Percentiles rank a stretch among this genome's conserved stretches.
Conservation (phyloP, 2,888 invertebrate species). For the Tineola bisselliella region DNA sequence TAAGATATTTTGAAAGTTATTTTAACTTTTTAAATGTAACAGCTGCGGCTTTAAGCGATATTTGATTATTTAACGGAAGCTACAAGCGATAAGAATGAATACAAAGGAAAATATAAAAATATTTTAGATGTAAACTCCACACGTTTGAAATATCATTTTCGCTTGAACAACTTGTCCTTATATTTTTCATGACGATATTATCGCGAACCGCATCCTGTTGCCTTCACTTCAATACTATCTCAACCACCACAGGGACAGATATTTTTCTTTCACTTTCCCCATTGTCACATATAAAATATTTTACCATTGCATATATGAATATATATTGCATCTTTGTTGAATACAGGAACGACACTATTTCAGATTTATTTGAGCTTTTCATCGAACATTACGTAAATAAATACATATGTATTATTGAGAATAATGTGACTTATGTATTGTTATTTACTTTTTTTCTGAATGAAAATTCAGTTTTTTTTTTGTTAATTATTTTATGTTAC, state of each 20-base stretch:
- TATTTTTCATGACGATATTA: background rate
- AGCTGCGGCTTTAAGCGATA: background rate
- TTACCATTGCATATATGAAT: background rate
- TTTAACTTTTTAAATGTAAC: background rate
- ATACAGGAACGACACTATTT: background rate
- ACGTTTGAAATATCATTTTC: background rate
- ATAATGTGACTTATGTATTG: too few species aligned
- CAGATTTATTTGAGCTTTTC: too few species aligned
- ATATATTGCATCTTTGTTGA: background rate
- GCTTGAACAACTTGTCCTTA: background rate
- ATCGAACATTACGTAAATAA: too few species aligned
- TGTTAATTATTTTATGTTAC: too few species aligned
- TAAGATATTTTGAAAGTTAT: too few species aligned
- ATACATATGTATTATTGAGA: too few species aligned
- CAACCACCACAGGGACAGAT: background rate
- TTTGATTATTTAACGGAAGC: background rate
- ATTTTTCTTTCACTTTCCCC: background rate
- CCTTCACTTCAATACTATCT: background rate
- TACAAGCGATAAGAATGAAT: background rate
- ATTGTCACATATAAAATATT: background rate
- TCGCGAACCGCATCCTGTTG: background rate
- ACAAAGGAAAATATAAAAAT: background rate
- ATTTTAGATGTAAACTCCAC: background rate
- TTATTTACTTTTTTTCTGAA: too few species aligned
- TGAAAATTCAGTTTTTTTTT: too few species aligned